Evolutionary conservation across 2,113 vertebrate genomes (phyloP), one percentile per base, ranked within the genome.

Genomic region (mouse (Mus musculus)): DNA sequence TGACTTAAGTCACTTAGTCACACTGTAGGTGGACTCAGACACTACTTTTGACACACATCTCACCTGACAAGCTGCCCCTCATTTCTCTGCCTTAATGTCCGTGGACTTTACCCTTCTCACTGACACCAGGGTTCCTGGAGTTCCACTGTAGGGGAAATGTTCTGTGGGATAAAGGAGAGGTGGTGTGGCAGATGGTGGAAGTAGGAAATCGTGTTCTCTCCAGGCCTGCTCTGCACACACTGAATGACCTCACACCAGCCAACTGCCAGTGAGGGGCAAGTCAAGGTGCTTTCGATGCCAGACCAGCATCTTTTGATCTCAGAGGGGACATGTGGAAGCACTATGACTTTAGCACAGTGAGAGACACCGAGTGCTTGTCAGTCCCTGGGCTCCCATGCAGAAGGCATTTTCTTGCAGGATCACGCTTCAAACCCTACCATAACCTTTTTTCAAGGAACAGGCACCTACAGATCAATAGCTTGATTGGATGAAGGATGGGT

Each of bases 321-420:
- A 11, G 80, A 65, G 20, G 2, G 22, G 33, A 19, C 30, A 24
- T 3, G 10, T 12, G 22, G 30, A 46, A 69, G 59, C 4, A 3
- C 54, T 1, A 7, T 49, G 56, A 16, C 36, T n/a, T 52, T n/a
- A 61, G 73, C 56, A 54, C 33, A 24, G 24, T 49, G 39, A 0
- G 30, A 59, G 46, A 12, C 0, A 0, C 77, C 24, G 72, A 9
- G n/a, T 81, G 16, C 75, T 78, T 65, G 28, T 65, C 63, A n/a
- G 91, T 94, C 82, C 81, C 59, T 2, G 36, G n/a, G 39, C 76
- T 69, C 78, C 77, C 0, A 0, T 17, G 46, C 33, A 28, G 46
- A 78, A 92, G 92, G 54, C 88, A 92, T 97, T 97, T 96, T 93
- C 95, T 92, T 95, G 85, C 94, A 89, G 42, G 63, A 78, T 96